A percentile compares a stretch with the other conserved stretches of the same genome.
Evolutionary conservation across 2,888 invertebrate genomes (phyloP).

Genomic region (Lepidochitona cinerea): DNA sequence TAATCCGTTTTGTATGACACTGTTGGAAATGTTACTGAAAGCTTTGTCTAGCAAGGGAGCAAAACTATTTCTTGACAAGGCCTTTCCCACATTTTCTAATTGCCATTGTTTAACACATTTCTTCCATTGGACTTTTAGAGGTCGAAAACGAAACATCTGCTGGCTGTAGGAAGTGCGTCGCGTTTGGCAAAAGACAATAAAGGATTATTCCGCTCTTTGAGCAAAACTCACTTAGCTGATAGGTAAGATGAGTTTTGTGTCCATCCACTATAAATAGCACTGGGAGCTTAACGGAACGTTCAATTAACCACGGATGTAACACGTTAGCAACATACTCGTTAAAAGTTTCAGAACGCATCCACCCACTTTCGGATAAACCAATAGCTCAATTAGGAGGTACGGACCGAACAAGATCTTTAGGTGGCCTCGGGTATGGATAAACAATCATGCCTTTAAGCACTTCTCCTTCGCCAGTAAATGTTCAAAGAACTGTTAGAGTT

Average conservation of each 20-base stretch:
- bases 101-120: slow-evolving; percentile 23
- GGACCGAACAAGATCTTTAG: neutral
- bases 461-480: neutral
- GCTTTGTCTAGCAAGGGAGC: slow-evolving; percentile 18
- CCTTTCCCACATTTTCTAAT: slow-evolving; percentile 19
- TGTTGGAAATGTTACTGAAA: slow-evolving; percentile 18
- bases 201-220: slow-evolving; percentile 20
- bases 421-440: neutral
- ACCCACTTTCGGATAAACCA: neutral
- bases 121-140: slow-evolving; percentile 27
- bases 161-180: slow-evolving; percentile 23
- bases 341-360: neutral
- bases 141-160: slow-evolving; percentile 23
- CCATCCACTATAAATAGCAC: neutral
- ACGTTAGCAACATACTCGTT: neutral
- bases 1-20: too few species aligned
- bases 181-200: slow-evolving; percentile 25
- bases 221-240: neutral
- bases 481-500: neutral
- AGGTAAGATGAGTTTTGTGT: neutral
- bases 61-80: slow-evolving; percentile 21
- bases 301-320: neutral
- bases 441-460: neutral
- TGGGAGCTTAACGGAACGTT: neutral
- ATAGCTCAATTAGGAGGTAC: neutral